Conservation (phyloP, 2,888 invertebrate species). For the Aspidiotus destructor region DNA sequence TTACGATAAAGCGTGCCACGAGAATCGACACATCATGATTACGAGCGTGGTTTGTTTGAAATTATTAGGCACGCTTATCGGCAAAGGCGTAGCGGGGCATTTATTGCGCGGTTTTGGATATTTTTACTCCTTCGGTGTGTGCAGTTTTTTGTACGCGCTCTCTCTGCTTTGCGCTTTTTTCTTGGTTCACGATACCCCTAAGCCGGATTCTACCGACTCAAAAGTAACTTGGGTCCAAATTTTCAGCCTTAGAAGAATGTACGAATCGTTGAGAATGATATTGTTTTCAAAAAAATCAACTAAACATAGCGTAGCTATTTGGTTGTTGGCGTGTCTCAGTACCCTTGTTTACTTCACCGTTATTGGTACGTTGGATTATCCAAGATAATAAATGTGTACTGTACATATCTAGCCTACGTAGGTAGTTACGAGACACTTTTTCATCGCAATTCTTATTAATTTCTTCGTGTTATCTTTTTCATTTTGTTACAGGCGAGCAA, state of each 20-base stretch:
- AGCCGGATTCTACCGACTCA: background rate
- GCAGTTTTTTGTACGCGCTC: slow-evolving; percentile 1
- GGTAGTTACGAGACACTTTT: no score
- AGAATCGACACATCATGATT: slow-evolving; percentile 10
- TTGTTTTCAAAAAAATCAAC: background rate
- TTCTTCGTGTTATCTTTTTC: background rate
- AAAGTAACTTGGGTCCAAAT: background rate
- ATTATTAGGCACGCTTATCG: slow-evolving; percentile 24
- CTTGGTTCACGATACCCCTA: slow-evolving; percentile 5
- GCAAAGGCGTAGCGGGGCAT: slow-evolving; percentile 32
- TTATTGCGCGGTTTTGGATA: slow-evolving; percentile 32
- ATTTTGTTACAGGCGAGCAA: background rate
- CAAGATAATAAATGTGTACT: no score
- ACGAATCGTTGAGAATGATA: background rate
- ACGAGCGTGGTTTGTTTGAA: slow-evolving; percentile 9
- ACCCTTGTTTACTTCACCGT: no score
- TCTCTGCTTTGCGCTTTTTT: background rate
- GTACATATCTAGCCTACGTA: no score
- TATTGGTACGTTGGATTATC: no score
- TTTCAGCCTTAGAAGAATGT: background rate
- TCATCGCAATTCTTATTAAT: background rate
- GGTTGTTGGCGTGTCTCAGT: background rate
- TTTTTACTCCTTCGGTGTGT: slow-evolving; percentile 16
- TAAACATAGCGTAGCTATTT: background rate
- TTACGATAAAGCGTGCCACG: slow-evolving; percentile 1